Base-by-base conservation (phyloP, 2,797 vertebrate genomes). In the Rhodeus uyekii region DNA sequence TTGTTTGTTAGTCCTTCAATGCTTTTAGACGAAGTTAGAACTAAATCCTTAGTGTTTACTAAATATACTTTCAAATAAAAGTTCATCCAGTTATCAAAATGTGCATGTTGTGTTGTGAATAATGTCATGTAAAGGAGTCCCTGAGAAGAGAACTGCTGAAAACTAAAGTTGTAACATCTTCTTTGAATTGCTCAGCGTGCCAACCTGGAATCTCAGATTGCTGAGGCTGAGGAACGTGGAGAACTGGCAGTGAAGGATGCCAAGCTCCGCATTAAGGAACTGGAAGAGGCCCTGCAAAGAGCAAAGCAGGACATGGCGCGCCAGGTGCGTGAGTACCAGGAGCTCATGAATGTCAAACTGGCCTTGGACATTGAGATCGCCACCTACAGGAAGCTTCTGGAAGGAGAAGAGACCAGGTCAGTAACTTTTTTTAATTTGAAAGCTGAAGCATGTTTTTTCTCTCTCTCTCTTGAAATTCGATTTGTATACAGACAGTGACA, bases 401-500 rank as follows among this genome's bases (percentile, higher is more conserved):
- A 96, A 84, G 95, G 94, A 90, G 95, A 97, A 83, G 95, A 96
- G 83, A 44, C 0, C 89, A 95, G 96, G 96, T 95, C 87, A 86
- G 82, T 29, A 86, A 24, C 14, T 22, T 72, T 63, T n/a, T 29
- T 18, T 8, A 1, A 14, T n/a, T 8, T 29, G 38, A 78, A 46
- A 22, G 27, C 5, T 29, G 14, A 53, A n/a, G 36, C 5, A 4
- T 58, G 3, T 18, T 29, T 5, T 60, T 18, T 48, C 34, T 6
- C 29, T n/a, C 29, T n/a, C 27, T 53, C 24, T 42, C 4, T 42
- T 63, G 8, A 71, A 76, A 14, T 46, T 14, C 64, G 6, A n/a
- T 48, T 10, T 34, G 14, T 48, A 7, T 64, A 14, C n/a, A 38
- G 18, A 60, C 22, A 39, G 18, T 60, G 12, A 60, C 16, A 39